Evolutionary conservation across 2,797 vertebrate species (phyloP).

Genomic region (Malacoctenus gilli): DNA sequence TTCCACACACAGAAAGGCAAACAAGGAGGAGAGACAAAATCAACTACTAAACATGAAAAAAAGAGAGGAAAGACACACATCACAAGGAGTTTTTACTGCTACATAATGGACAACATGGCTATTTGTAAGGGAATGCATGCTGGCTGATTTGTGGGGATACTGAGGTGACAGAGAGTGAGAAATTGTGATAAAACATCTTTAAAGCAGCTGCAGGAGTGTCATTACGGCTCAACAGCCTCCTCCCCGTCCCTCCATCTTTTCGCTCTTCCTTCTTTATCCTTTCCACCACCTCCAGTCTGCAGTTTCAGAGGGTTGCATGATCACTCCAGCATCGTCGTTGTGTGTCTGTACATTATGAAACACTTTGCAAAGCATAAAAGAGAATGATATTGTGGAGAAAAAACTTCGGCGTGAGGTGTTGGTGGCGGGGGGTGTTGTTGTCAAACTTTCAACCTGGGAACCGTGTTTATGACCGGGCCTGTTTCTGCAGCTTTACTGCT

Average conservation of each 20-base stretch:
- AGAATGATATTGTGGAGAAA: constrained; percentile 1
- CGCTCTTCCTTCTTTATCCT: constrained; percentile 32
- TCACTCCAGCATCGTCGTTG: constrained; percentile 33
- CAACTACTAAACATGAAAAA: constrained; percentile 35
- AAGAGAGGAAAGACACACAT: constrained; percentile 2
- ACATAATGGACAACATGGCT: constrained; percentile 47
- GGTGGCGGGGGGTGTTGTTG: neutral
- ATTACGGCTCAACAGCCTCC: constrained; percentile 54
- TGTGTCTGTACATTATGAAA: constrained; percentile 24
- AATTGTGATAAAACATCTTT: constrained; percentile 69
- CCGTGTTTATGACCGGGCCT: neutral
- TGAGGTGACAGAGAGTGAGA: constrained; percentile 54
- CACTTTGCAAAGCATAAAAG: constrained; percentile 11
- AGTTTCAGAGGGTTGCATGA: constrained; percentile 28
- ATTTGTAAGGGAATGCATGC: constrained; percentile 48
- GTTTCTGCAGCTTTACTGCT: constrained; percentile 8
- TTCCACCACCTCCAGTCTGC: constrained; percentile 23
- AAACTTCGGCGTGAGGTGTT: neutral
- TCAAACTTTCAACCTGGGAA: constrained; percentile 17
- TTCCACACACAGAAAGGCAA: constrained; percentile 19
- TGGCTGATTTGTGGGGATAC: constrained; percentile 63
- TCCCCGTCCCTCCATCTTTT: constrained; percentile 47
- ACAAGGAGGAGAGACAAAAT: constrained; percentile 22
- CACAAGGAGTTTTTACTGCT: constrained; percentile 52
- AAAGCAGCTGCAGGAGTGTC: constrained; percentile 74